Evolutionary conservation across 1,140 invertebrate genomes (phyloP), one percentile per base, ranked within the genome.

Genomic region (Asbolus verrucosus): DNA sequence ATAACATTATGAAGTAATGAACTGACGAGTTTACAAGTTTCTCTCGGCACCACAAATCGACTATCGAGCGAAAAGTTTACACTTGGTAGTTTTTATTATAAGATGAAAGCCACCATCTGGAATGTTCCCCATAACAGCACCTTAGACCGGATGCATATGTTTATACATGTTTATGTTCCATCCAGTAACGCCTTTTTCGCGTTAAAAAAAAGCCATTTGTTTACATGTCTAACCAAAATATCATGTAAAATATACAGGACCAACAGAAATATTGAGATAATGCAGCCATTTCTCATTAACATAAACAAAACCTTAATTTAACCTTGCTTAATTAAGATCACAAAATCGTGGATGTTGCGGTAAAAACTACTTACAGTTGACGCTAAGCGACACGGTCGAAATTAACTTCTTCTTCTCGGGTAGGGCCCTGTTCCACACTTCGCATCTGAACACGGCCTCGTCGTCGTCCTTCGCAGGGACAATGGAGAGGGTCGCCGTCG

Each of bases 361-460:
- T 24, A 46, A 46, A 46, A 46, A 65, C 36, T 82, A 92, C 92
- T 93, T 84, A 94, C 92, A 97, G 79, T 96, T 94, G 39, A 97
- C 95, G 77, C 90, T 92, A 21, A 97, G 84, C 0, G 89, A 89
- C 16, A 95, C 88, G 8, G 86, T 89, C 0, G 92, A 87, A 68
- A 94, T 92, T 31, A 95, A 80, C 69, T 93, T 92, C 15, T 90
- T 86, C 3, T 91, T 90, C 19, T 91, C 88, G 0, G 87, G 86
- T 86, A 96, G 91, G 21, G 95, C 95, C 13, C 94, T 84, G 82
- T 96, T 97, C 83, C 91, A 91, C 0, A 96, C 94, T 24, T 91
- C 90, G 80, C 95, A 97, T 27, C 89, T 87, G 81, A 91, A 95
- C 8, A 87, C 84, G 9, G 91, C 90, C 0, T 90, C 89, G 79